Conservation (phyloP, 2,797 vertebrate species). For the Australoheros facetus region DNA sequence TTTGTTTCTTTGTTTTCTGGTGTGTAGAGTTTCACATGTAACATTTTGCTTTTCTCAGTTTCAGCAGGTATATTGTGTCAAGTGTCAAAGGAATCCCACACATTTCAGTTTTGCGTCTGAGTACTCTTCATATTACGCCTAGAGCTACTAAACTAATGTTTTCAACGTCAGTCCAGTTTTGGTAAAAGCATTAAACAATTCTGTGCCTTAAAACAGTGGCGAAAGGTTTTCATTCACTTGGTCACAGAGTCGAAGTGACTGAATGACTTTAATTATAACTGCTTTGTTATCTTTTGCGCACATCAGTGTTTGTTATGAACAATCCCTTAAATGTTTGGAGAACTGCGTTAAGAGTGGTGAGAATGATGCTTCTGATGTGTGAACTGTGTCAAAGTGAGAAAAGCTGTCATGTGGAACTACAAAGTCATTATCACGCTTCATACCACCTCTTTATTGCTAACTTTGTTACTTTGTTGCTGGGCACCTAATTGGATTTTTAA, state of each 20-base stretch:
- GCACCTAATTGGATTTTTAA: too few species aligned
- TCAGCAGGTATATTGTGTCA: background rate
- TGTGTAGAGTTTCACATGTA: background rate
- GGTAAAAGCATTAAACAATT: background rate
- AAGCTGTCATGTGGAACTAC: too few species aligned
- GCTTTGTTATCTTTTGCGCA: too few species aligned
- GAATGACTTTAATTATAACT: too few species aligned
- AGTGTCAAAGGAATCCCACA: background rate
- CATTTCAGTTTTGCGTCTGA: background rate
- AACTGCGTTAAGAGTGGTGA: background rate
- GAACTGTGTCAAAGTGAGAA: background rate
- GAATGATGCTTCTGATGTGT: background rate
- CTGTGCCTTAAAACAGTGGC: background rate
- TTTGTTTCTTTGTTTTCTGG: background rate
- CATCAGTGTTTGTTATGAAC: too few species aligned
- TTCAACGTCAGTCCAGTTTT: background rate
- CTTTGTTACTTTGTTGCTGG: too few species aligned
- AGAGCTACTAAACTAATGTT: background rate
- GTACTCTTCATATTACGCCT: background rate
- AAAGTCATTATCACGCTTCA: too few species aligned
- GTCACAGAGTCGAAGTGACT: too few species aligned
- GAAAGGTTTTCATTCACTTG: background rate
- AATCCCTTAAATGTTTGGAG: background rate
- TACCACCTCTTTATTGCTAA: too few species aligned
- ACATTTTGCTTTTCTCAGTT: background rate